Percentiles rank a stretch among this genome's conserved stretches.
Conservation (phyloP, 2,113 vertebrate species). For the Carassius gibelio region DNA sequence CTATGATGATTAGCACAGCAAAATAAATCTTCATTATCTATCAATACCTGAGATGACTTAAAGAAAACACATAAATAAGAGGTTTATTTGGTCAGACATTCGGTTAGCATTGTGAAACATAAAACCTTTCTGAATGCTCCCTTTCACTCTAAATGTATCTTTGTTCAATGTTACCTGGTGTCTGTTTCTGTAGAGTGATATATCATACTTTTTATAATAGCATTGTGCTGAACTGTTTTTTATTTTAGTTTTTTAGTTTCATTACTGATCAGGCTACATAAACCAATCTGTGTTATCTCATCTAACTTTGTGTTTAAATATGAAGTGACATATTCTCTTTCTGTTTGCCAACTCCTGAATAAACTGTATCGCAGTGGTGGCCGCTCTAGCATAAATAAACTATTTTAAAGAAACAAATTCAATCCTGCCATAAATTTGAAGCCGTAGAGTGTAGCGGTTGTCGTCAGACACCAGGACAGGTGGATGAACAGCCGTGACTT, state of each 20-base stretch:
- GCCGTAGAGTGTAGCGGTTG: no score
- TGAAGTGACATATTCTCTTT: not conserved
- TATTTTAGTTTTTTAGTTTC: no score
- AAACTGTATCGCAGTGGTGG: not conserved
- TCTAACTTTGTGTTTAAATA: not conserved
- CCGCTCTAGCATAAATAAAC: no score
- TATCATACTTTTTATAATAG: not conserved
- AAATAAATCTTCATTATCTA: no score
- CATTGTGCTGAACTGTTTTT: not conserved
- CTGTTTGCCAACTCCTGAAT: not conserved
- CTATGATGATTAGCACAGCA: no score
- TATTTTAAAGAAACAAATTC: no score
- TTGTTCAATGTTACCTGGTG: constrained; percentile 5
- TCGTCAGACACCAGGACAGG: no score
- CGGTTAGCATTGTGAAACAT: not conserved
- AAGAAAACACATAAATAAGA: no score
- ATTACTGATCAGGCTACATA: not conserved
- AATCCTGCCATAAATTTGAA: no score
- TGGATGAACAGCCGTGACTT: no score
- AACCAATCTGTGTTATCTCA: not conserved
- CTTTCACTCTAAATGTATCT: not conserved
- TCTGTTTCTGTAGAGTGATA: not conserved
- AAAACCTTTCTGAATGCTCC: not conserved
- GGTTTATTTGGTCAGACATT: not conserved
- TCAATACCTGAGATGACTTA: no score